Percentiles rank a stretch among this genome's conserved stretches.
These are phyloP conservation scores for Cherax quadricarinatus DNA, from an alignment of 1,140 invertebrate species.

Conservation along the genomic window DNA sequence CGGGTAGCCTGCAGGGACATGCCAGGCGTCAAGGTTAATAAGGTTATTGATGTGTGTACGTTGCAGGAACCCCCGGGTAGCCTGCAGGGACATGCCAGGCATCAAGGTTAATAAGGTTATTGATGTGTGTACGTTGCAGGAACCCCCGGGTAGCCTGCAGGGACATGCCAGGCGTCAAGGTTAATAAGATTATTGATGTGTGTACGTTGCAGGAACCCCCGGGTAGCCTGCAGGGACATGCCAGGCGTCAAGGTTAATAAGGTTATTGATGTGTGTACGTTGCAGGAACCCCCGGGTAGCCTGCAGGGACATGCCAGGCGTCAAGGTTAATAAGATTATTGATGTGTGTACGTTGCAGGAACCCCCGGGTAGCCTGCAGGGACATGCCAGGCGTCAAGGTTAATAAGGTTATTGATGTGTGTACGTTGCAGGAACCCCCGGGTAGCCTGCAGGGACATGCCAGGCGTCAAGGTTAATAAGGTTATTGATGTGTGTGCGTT, in stretches of 20 bases:
- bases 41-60: no score
- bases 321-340: no score
- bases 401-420: no score
- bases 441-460: constrained; percentile 77
- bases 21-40: constrained; percentile 77
- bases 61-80: constrained; percentile 79
- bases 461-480: constrained; percentile 77
- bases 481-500: no score
- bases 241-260: constrained; percentile 77
- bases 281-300: constrained; percentile 79
- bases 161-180: constrained; percentile 77
- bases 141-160: constrained; percentile 79
- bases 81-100: constrained; percentile 77
- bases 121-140: no score
- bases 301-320: constrained; percentile 77
- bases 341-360: no score
- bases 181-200: no score
- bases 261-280: no score
- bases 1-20: constrained; percentile 78
- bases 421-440: constrained; percentile 79
- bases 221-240: constrained; percentile 78
- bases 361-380: constrained; percentile 79
- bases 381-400: constrained; percentile 77
- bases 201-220: constrained; percentile 79
- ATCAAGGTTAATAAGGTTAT: no score